Percentiles rank a stretch among this genome's conserved stretches.
Evolutionary conservation across 2,888 invertebrate species (phyloP).

Genomic region (Polylopha cassiicola): DNA sequence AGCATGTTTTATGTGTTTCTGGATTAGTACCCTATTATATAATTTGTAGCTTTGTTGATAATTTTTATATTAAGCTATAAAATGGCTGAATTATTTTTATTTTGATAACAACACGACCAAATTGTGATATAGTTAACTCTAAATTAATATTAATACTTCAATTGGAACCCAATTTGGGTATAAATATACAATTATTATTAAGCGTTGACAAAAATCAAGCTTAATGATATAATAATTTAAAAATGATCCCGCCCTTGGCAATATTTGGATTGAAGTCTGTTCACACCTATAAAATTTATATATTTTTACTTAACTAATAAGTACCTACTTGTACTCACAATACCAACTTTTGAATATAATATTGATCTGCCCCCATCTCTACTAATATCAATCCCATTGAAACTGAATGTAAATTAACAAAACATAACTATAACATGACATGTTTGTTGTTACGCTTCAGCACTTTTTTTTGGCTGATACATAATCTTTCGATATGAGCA

Average conservation of each 20-base stretch:
- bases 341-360: too few relatives aligned
- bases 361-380: too few relatives aligned
- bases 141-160: conserved; percentile 25
- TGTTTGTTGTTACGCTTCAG: conserved; percentile 57
- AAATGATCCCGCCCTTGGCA: too few relatives aligned
- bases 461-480: conserved; percentile 72
- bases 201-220: conserved; percentile 8
- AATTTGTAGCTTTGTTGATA: conserved; percentile 15
- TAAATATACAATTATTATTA: not conserved
- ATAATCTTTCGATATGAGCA: conserved; percentile 58
- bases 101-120: conserved; percentile 68
- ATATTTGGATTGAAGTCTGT: too few relatives aligned
- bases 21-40: conserved; percentile 11
- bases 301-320: conserved; percentile 4
- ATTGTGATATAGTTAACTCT: conserved; percentile 46
- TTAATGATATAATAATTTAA: not conserved
- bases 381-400: conserved; percentile 7
- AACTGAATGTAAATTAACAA: conserved; percentile 36
- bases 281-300: too few relatives aligned
- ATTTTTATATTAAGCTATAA: conserved; percentile 2
- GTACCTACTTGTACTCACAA: not conserved
- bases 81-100: conserved; percentile 35
- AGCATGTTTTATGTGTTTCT: conserved; percentile 19
- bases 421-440: conserved; percentile 62
- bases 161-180: conserved; percentile 1